Conservation (phyloP, 2,888 invertebrate genomes). For the Drosophila demipolita region DNA sequence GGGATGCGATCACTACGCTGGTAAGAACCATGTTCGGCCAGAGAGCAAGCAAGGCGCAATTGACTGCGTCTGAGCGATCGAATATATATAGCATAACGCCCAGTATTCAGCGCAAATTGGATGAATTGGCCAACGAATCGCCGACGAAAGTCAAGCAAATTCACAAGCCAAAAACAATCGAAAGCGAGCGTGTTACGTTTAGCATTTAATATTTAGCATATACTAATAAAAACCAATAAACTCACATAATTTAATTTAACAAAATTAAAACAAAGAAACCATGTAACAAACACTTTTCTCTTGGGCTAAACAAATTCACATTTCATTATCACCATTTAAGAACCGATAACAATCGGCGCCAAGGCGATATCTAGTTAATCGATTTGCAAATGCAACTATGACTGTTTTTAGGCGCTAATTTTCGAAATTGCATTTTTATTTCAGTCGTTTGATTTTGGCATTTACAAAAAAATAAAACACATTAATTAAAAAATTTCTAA, state of each 20-base stretch:
- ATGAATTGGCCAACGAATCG: conserved; percentile 70
- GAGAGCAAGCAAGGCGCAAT: conserved; percentile 37
- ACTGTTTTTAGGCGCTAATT: not conserved
- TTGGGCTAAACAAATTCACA: conserved; percentile 29
- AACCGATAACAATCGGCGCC: conserved; percentile 8
- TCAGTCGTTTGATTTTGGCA: not conserved
- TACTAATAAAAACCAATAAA: conserved; percentile 44
- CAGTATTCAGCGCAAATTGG: conserved; percentile 72
- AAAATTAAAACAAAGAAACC: conserved; percentile 12
- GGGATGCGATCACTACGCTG: conserved; percentile 94
- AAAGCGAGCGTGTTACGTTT: conserved; percentile 50
- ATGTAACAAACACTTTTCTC: conserved; percentile 31
- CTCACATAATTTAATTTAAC: conserved; percentile 43
- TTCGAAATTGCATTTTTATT: not conserved
- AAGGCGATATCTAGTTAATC: not conserved
- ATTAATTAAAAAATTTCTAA: not conserved
- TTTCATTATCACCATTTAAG: conserved; percentile 3
- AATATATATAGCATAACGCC: conserved; percentile 75
- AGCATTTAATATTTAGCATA: conserved; percentile 36
- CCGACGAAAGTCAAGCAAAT: conserved; percentile 38
- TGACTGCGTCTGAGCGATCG: conserved; percentile 42
- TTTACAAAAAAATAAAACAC: not conserved
- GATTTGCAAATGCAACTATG: conserved; percentile 3
- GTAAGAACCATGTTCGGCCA: conserved; percentile 87
- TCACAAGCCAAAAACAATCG: conserved; percentile 20